Conservation (phyloP, 23 tunicate genomes). For the Ciona savignyi region DNA sequence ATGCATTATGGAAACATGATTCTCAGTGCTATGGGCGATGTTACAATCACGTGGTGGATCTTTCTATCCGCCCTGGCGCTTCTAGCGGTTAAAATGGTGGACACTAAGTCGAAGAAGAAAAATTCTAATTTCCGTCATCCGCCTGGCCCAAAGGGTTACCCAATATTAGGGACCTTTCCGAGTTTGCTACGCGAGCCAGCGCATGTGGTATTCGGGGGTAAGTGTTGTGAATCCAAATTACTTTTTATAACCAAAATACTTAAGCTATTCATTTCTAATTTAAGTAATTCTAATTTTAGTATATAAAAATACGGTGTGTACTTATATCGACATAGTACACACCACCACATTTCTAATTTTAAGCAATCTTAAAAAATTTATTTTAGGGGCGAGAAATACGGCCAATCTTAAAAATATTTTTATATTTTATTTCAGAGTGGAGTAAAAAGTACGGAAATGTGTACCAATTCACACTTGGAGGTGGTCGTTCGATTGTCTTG, state of each 20-base stretch:
- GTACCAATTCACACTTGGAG: conserved; percentile 36
- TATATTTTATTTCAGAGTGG: conserved; percentile 65
- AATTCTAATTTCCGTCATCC: conserved; percentile 15
- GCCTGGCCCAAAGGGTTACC: conserved; percentile 89
- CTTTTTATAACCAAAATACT: not conserved
- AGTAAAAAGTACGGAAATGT: conserved; percentile 54
- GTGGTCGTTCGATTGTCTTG: conserved; percentile 52
- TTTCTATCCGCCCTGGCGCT: not conserved
- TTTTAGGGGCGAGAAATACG: too few relatives aligned
- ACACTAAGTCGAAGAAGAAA: not conserved
- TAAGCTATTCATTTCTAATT: too few relatives aligned
- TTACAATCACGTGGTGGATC: not conserved
- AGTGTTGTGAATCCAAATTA: not conserved
- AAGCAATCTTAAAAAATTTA: not conserved
- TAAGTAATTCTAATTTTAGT: too few relatives aligned
- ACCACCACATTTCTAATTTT: too few relatives aligned
- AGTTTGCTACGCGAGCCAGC: conserved; percentile 50
- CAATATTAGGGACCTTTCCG: conserved; percentile 71
- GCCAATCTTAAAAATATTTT: too few relatives aligned
- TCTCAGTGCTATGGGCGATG: not conserved
- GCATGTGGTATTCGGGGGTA: conserved; percentile 58
- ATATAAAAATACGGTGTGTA: too few relatives aligned
- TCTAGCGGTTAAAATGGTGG: not conserved
- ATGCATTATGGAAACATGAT: not conserved
- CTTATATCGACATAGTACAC: too few relatives aligned